These are phyloP conservation scores for Phoronis australis DNA, from an alignment of 2,888 invertebrate genomes.

Conservation along the genomic window DNA sequence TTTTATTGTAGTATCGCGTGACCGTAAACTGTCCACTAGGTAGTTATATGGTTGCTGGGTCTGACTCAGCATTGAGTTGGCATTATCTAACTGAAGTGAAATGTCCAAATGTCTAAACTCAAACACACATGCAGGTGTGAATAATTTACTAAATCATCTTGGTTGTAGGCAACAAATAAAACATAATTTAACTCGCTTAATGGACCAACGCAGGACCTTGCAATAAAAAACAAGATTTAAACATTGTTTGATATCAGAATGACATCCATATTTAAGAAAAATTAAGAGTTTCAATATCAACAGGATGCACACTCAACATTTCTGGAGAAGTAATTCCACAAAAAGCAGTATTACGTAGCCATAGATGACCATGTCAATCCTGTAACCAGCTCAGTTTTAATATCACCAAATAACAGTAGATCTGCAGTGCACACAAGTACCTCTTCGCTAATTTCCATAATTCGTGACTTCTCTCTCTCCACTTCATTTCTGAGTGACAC, in stretches of 20 bases:
- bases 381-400: background rate
- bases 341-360: background rate
- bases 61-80: conserved; percentile 39
- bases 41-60: conserved; percentile 51
- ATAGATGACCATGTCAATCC: too few relatives aligned
- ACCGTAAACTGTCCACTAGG: conserved; percentile 43
- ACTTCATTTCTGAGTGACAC: conserved; percentile 38
- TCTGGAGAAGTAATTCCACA: background rate
- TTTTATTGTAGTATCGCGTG: conserved; percentile 35
- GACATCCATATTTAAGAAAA: background rate
- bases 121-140: too few relatives aligned
- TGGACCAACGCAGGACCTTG: background rate
- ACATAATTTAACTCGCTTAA: background rate
- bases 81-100: conserved; percentile 34
- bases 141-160: too few relatives aligned
- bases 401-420: too few relatives aligned
- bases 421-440: too few relatives aligned
- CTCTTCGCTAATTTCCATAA: conserved; percentile 35
- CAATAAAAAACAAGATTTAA: background rate
- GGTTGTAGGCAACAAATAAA: background rate
- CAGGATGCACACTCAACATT: background rate
- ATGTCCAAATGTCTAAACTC: too few relatives aligned
- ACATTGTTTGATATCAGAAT: background rate
- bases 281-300: background rate
- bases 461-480: conserved; percentile 34